Evolutionary conservation across 2,888 invertebrate genomes (phyloP).

Genomic region (Camptogramma bilineatum): DNA sequence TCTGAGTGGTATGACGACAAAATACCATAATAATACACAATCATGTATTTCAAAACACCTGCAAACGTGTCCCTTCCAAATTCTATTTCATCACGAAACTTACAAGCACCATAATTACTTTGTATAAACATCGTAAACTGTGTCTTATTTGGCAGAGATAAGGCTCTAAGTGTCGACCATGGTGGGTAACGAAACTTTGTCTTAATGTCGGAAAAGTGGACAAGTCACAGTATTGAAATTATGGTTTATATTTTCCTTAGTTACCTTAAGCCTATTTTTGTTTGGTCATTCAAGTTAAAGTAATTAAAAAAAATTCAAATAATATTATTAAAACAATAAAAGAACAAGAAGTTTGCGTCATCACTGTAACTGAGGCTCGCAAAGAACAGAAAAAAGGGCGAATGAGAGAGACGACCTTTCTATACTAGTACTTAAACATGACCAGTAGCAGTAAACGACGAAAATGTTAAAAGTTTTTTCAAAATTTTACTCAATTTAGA

Average conservation of each 20-base stretch:
- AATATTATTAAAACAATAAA: no score
- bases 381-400: no score
- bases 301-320: no score
- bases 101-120: constrained; percentile 38
- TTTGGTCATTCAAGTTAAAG: no score
- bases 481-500: no score
- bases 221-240: not conserved
- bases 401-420: no score
- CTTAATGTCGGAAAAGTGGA: constrained; percentile 9
- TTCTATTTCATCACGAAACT: constrained; percentile 40
- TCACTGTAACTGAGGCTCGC: no score
- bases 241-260: not conserved
- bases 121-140: constrained; percentile 21
- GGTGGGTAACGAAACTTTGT: not conserved
- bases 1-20: constrained; percentile 4
- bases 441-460: no score
- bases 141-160: constrained; percentile 15
- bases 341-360: no score
- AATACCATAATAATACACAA: constrained; percentile 24
- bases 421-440: no score
- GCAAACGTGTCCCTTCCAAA: constrained; percentile 41
- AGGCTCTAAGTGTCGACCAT: not conserved
- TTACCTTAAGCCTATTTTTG: no score
- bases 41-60: constrained; percentile 43
- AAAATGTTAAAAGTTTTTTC: no score